A percentile compares a stretch with the other conserved stretches of the same genome.
Evolutionary conservation across 2,797 vertebrate species (phyloP).

Genomic region (Tamandua tetradactyla): DNA sequence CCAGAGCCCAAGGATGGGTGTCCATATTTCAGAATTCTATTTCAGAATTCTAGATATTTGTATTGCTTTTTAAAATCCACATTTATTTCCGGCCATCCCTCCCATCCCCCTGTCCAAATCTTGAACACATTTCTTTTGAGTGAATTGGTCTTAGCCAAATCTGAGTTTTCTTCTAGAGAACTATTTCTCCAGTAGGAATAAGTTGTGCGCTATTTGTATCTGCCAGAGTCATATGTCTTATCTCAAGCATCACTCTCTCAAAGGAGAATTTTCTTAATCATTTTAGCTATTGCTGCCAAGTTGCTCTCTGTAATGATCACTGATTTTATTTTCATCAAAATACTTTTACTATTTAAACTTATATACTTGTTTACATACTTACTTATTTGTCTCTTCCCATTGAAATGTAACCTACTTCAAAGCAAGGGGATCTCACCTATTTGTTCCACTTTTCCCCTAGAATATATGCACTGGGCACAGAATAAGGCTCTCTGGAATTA

Average conservation of each 20-base stretch:
- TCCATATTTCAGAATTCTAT: background rate
- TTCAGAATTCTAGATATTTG: background rate
- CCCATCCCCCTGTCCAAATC: background rate
- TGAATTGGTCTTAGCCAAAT: background rate
- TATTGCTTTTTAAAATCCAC: background rate
- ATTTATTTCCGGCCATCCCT: background rate
- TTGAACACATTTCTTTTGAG: background rate
- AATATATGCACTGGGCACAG: background rate
- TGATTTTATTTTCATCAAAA: constrained; percentile 26
- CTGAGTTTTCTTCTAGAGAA: background rate
- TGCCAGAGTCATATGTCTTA: background rate
- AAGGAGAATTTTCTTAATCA: background rate
- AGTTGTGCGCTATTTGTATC: background rate
- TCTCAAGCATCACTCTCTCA: background rate
- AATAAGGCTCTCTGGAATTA: background rate
- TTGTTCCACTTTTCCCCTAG: background rate
- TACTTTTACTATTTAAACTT: background rate
- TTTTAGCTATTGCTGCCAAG: background rate
- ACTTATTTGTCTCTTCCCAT: background rate
- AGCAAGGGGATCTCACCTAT: background rate
- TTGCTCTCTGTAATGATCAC: background rate
- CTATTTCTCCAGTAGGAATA: background rate
- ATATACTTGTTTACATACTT: background rate
- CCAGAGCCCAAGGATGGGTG: background rate
- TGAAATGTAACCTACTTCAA: background rate